Conservation (phyloP, 2,113 vertebrate species). For the Eonycteris spelaea region DNA sequence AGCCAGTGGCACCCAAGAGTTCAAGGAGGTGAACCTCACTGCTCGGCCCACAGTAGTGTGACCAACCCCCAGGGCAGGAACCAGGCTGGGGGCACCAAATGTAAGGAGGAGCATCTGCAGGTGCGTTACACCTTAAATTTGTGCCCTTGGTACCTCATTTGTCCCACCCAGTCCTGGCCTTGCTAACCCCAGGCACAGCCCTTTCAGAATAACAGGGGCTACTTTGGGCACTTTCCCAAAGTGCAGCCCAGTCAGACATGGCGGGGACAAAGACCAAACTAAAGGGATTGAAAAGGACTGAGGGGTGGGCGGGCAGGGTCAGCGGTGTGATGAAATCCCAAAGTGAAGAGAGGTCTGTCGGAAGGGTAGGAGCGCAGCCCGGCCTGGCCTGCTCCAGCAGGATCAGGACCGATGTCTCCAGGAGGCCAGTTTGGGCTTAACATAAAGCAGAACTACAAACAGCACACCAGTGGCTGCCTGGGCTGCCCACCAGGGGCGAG, state of each 20-base stretch:
- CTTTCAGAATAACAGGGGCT: background rate
- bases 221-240: background rate
- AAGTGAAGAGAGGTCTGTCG: background rate
- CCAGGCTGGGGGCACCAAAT: no score
- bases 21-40: fast-evolving
- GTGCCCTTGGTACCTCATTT: fast-evolving
- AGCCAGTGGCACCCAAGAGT: fast-evolving
- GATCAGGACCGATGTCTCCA: background rate
- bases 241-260: background rate
- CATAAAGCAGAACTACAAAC: background rate
- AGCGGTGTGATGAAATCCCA: background rate
- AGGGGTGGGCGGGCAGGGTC: background rate
- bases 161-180: background rate
- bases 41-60: background rate
- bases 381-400: background rate
- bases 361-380: background rate
- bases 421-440: background rate
- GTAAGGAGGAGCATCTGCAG: background rate
- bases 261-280: background rate
- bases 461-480: background rate
- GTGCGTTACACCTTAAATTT: background rate
- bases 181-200: background rate
- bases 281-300: background rate
- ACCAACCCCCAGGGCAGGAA: background rate
- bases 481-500: fast-evolving